Conservation (phyloP, 2,888 invertebrate genomes). For the Salticus scenicus region DNA sequence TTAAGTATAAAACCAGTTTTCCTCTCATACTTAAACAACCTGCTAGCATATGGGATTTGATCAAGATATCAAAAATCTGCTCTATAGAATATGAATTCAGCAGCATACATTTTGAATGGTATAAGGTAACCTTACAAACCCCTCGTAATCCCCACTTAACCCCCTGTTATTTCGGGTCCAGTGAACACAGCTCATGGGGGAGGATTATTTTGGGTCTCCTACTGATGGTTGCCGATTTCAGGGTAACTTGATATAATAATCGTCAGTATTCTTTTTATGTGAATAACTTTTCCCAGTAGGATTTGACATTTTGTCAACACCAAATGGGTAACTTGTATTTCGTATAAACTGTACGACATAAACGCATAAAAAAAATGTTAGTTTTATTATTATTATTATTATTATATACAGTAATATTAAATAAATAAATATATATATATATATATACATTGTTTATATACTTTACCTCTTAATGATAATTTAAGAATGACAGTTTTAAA, state of each 20-base stretch:
- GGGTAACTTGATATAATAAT: neutral
- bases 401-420: too few relatives aligned
- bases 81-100: neutral
- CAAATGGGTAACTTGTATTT: neutral
- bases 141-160: neutral
- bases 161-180: neutral
- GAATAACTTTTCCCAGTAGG: neutral
- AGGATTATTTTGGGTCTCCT: neutral
- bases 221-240: neutral
- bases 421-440: too few relatives aligned
- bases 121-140: neutral
- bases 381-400: too few relatives aligned
- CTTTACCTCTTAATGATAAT: too few relatives aligned
- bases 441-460: too few relatives aligned
- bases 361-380: too few relatives aligned
- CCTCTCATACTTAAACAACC: too few relatives aligned
- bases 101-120: neutral
- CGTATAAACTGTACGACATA: too few relatives aligned
- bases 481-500: too few relatives aligned
- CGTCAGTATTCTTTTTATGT: neutral
- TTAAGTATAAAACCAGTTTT: too few relatives aligned
- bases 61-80: neutral
- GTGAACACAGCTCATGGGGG: neutral
- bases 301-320: neutral
- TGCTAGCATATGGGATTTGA: neutral